phyloP scores from a whole-genome alignment of 2,113 vertebrate species.

The Panurus biarmicus region DNA sequence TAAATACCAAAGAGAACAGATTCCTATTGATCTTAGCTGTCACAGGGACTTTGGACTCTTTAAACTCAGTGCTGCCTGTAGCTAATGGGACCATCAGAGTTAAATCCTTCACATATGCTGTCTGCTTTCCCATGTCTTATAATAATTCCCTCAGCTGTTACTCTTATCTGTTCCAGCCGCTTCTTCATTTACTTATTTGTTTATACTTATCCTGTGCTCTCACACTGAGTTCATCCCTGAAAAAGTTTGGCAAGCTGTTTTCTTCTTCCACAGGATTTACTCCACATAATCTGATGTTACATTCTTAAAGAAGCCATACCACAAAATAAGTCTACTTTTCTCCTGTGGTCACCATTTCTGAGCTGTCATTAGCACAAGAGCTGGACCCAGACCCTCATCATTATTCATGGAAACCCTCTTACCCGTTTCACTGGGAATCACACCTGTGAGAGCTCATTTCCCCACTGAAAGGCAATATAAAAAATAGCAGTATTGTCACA shows the following conservation, averaged over 20 bases:
- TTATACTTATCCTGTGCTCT: neutral
- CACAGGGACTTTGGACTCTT: neutral
- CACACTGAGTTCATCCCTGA: neutral
- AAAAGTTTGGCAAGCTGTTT: neutral
- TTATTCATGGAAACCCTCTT: neutral
- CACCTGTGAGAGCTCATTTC: neutral
- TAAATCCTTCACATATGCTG: neutral
- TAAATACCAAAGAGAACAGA: conserved; percentile 15
- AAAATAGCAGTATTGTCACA: neutral
- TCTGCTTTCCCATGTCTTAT: conserved; percentile 6
- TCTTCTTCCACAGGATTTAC: neutral
- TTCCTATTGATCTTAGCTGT: conserved; percentile 29
- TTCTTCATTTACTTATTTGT: conserved; percentile 42
- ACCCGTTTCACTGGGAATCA: neutral
- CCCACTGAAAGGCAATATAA: neutral
- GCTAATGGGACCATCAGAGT: neutral
- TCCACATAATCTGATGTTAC: neutral
- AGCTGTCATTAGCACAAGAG: neutral
- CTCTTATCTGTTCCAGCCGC: conserved; percentile 1
- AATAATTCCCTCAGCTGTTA: conserved; percentile 19
- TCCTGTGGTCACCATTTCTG: neutral
- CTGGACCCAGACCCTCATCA: neutral
- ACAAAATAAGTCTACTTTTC: neutral
- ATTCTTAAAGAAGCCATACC: neutral
- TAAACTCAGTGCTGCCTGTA: neutral